phyloP scores from a whole-genome alignment of 2,888 invertebrate genomes.

The Melipona bicolor region DNA sequence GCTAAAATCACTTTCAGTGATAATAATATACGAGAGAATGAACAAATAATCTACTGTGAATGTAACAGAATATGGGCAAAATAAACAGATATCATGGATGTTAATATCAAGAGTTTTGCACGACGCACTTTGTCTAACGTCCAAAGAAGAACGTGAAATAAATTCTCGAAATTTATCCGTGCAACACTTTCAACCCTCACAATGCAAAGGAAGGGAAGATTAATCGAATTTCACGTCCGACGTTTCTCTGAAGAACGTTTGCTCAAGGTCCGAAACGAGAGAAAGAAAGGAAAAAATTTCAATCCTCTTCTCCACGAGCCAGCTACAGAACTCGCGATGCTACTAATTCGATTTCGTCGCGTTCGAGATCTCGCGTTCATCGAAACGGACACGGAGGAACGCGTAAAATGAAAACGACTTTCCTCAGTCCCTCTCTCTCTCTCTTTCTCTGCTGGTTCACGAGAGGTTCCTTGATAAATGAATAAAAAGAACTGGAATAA shows the following conservation, averaged over 20 bases:
- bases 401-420: neutral
- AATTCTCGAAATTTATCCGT: neutral
- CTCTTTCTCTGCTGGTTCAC: neutral
- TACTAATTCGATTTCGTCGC: constrained; percentile 23
- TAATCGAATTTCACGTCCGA: neutral
- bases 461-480: neutral
- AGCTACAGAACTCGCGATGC: neutral
- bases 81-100: too few relatives aligned
- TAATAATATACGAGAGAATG: too few relatives aligned
- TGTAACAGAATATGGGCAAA: too few relatives aligned
- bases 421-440: too few relatives aligned
- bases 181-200: neutral
- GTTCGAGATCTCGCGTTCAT: neutral
- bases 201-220: neutral
- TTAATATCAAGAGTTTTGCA: too few relatives aligned
- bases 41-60: too few relatives aligned
- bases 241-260: neutral
- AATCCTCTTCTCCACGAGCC: too few relatives aligned
- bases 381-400: neutral
- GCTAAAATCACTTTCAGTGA: too few relatives aligned
- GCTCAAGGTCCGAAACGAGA: neutral
- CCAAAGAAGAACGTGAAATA: neutral
- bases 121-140: too few relatives aligned
- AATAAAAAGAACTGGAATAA: neutral
- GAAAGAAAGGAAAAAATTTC: neutral